Percentiles rank a stretch among this genome's conserved stretches.
Evolutionary conservation across 2,797 vertebrate genomes (phyloP).

Genomic region (Antrozous pallidus): DNA sequence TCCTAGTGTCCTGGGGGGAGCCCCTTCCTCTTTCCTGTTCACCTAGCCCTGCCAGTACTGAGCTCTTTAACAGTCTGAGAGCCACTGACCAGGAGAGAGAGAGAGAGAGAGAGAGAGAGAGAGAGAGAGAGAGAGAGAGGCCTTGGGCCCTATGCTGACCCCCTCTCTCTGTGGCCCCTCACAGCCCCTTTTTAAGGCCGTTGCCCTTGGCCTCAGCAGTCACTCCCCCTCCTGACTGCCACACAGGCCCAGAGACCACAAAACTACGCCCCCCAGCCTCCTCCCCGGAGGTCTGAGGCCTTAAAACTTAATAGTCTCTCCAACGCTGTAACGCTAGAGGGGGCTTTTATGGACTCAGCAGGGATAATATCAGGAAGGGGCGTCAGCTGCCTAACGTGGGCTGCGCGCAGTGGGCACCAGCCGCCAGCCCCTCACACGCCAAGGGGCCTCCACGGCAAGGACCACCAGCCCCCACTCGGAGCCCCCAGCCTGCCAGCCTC

Average conservation of each 20-base stretch:
- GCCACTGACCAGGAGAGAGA: background rate
- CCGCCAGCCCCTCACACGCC: background rate
- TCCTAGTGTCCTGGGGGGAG: background rate
- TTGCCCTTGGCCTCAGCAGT: background rate
- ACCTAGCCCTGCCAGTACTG: background rate
- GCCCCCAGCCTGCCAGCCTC: background rate
- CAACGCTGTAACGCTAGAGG: slow-evolving; percentile 79
- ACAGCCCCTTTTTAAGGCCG: background rate
- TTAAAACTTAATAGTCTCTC: slow-evolving; percentile 87
- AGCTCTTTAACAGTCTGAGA: background rate
- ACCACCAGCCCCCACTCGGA: background rate
- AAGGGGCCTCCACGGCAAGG: background rate
- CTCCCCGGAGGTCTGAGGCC: slow-evolving; percentile 82
- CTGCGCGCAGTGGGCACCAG: slow-evolving; percentile 55
- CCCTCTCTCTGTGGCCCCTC: background rate
- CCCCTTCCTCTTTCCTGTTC: background rate
- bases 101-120: background rate
- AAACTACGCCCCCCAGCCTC: slow-evolving; percentile 65
- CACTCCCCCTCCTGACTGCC: background rate
- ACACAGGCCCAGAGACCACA: slow-evolving; percentile 22
- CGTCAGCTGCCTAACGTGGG: slow-evolving; percentile 71
- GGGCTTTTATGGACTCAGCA: slow-evolving; percentile 85
- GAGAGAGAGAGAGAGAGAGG: background rate
- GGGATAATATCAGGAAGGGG: slow-evolving; percentile 82
- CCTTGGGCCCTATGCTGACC: background rate